Evolutionary conservation across 2,113 vertebrate species (phyloP).

Genomic region (Zapus hudsonius): DNA sequence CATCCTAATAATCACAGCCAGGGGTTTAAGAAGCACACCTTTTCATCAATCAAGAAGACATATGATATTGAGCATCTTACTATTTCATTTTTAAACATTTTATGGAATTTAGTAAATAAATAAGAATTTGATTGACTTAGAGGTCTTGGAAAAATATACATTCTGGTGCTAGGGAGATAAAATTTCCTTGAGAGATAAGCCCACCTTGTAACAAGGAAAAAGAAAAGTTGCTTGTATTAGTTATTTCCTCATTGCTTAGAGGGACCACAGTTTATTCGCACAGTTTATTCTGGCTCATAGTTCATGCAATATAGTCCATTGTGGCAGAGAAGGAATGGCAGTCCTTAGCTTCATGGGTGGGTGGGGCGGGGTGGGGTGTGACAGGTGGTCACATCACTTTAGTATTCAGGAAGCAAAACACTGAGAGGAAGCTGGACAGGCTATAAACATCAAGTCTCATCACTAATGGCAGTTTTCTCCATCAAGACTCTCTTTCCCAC

Average conservation of each 20-base stretch:
- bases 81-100: neutral
- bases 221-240: neutral
- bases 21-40: accelerated
- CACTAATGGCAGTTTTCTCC: no score
- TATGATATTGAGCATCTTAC: neutral
- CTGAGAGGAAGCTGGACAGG: no score
- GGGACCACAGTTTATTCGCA: neutral
- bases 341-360: no score
- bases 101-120: neutral
- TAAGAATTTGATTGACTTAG: neutral
- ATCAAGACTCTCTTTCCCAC: no score
- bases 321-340: no score
- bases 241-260: neutral
- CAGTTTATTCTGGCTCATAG: no score
- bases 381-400: no score
- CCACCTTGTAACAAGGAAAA: neutral
- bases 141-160: neutral
- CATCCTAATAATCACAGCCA: neutral
- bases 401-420: no score
- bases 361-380: no score
- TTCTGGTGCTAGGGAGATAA: neutral
- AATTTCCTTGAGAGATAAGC: neutral
- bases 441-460: no score
- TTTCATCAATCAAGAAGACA: neutral
- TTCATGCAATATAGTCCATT: no score